A percentile compares a stretch with the other conserved stretches of the same genome.
Evolutionary conservation across 64 coral and sea anemone genomes (phyloP).

Genomic region (Pocillopora damicornis): DNA sequence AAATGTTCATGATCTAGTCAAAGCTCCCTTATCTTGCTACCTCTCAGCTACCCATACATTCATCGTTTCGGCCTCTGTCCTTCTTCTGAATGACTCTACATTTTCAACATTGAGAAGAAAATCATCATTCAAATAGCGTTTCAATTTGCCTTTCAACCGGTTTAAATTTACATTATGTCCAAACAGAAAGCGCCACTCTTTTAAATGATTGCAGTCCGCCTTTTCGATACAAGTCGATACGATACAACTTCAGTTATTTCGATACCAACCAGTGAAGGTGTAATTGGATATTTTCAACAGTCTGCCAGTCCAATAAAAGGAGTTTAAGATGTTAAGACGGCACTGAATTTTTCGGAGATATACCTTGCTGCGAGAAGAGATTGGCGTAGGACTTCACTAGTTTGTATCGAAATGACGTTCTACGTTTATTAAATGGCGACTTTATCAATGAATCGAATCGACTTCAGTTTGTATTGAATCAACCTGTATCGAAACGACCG

Average conservation of each 20-base stretch:
- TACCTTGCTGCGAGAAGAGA: conserved; percentile 3
- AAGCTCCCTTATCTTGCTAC: no score
- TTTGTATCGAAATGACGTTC: neutral
- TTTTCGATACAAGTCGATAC: no score
- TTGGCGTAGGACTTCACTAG: neutral
- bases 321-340: neutral
- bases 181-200: no score
- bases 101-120: no score
- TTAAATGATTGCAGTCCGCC: no score
- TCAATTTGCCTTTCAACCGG: no score
- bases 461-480: neutral
- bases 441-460: neutral
- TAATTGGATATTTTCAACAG: neutral
- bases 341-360: neutral
- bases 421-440: neutral
- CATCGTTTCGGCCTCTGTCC: no score
- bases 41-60: no score
- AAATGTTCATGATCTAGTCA: no score
- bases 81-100: no score
- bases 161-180: no score
- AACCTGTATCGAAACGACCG: neutral
- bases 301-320: neutral
- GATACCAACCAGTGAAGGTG: neutral
- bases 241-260: neutral
- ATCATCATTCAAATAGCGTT: no score